phyloP scores from a whole-genome alignment of 2,113 vertebrate species.

The Tyto alba region DNA sequence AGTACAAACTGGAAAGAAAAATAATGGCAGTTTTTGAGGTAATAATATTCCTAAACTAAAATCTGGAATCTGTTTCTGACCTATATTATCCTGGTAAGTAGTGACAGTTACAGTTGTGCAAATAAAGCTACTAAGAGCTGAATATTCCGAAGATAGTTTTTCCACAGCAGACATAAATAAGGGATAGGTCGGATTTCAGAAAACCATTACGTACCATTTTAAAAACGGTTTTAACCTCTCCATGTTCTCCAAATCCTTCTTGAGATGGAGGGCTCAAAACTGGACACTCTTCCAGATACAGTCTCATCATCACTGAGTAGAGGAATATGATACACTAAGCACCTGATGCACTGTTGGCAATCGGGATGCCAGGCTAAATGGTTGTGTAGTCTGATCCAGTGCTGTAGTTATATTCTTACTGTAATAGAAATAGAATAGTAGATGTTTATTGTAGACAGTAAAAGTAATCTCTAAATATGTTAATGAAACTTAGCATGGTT shows the following conservation, averaged over 20 bases:
- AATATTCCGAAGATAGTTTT: neutral
- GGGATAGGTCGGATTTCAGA: too few species aligned
- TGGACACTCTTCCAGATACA: neutral
- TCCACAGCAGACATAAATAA: neutral
- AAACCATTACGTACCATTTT: neutral
- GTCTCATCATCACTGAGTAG: neutral
- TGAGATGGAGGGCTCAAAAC: neutral
- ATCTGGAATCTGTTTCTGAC: neutral
- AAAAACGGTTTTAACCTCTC: neutral
- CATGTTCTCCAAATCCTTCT: too few species aligned
- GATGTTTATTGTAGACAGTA: neutral
- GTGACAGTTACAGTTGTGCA: neutral
- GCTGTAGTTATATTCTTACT: neutral
- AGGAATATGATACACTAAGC: neutral
- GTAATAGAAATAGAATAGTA: neutral
- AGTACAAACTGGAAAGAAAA: neutral
- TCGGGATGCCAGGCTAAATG: neutral
- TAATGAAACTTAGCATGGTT: neutral
- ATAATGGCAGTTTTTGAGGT: neutral
- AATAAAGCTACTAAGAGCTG: neutral
- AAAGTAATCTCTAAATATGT: neutral
- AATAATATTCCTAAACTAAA: neutral
- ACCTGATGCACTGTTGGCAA: neutral
- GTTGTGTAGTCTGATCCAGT: neutral
- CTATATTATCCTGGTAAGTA: neutral